Percentiles rank a stretch among this genome's conserved stretches.
Evolutionary conservation across 2,797 vertebrate species (phyloP).

Genomic region (Sarcoramphus papa): DNA sequence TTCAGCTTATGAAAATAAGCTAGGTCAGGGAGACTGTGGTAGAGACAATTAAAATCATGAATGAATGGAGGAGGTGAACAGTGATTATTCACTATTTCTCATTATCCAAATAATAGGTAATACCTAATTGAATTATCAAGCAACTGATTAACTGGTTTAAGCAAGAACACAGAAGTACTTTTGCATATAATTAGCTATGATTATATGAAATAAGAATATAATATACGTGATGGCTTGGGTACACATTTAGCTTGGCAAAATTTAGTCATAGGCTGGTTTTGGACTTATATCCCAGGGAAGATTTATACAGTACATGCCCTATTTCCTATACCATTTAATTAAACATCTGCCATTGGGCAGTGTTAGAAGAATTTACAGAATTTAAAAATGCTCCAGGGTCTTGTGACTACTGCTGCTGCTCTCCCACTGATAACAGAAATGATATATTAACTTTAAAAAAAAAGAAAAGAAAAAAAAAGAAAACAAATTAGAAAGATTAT

Average conservation of each 20-base stretch:
- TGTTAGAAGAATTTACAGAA: neutral
- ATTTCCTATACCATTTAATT: neutral
- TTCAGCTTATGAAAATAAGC: neutral
- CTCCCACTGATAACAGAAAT: neutral
- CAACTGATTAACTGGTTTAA: neutral
- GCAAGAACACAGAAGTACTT: neutral
- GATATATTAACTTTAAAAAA: neutral
- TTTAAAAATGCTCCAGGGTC: neutral
- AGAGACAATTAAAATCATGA: neutral
- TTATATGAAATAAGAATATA: neutral
- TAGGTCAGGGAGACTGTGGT: neutral
- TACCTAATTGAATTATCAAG: neutral
- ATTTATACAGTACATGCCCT: neutral
- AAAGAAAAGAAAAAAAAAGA: fast-evolving
- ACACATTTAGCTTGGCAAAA: neutral
- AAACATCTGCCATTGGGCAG: neutral
- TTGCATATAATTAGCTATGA: neutral
- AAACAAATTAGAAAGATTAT: neutral
- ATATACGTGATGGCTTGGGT: neutral
- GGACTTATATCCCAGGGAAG: neutral
- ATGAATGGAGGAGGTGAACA: neutral
- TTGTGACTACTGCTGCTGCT: neutral
- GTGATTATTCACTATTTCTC: neutral
- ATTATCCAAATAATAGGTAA: neutral
- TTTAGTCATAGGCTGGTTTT: neutral